These are phyloP conservation scores for Artibeus jamaicensis DNA, from an alignment of 2,797 vertebrate species.

Conservation along the genomic window DNA sequence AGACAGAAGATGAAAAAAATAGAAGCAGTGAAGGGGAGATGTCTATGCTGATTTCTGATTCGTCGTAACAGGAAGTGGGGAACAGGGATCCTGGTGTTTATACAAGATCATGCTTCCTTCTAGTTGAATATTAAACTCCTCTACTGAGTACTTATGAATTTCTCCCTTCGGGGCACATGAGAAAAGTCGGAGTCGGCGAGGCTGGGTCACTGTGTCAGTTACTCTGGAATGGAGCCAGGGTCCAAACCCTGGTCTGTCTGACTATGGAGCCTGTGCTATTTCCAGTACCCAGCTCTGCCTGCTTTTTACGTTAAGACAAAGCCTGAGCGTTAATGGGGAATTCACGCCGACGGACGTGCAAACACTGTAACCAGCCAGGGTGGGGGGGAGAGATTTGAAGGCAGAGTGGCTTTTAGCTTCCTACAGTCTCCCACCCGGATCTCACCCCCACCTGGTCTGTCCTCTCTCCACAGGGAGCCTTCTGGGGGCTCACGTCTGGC, in stretches of 20 bases:
- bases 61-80: not conserved
- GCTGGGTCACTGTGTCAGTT: too few relatives aligned
- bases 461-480: conserved; percentile 90
- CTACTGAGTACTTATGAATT: not conserved
- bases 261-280: not conserved
- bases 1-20: not conserved
- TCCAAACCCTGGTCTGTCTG: not conserved
- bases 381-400: not conserved
- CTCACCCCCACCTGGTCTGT: not conserved
- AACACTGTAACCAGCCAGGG: not conserved
- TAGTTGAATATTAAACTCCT: not conserved
- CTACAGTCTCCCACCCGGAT: not conserved
- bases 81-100: not conserved
- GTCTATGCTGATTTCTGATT: not conserved
- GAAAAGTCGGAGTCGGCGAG: not conserved
- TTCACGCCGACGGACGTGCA: not conserved
- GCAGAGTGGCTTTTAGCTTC: not conserved
- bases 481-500: conserved; percentile 94
- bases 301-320: not conserved
- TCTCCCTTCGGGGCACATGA: not conserved
- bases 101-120: not conserved
- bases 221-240: not conserved
- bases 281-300: not conserved
- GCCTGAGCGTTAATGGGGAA: not conserved
- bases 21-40: not conserved